A percentile compares a stretch with the other conserved stretches of the same genome.
These are phyloP conservation scores for Acanthisitta chloris DNA, from an alignment of 2,113 vertebrate species.

Conservation along the genomic window DNA sequence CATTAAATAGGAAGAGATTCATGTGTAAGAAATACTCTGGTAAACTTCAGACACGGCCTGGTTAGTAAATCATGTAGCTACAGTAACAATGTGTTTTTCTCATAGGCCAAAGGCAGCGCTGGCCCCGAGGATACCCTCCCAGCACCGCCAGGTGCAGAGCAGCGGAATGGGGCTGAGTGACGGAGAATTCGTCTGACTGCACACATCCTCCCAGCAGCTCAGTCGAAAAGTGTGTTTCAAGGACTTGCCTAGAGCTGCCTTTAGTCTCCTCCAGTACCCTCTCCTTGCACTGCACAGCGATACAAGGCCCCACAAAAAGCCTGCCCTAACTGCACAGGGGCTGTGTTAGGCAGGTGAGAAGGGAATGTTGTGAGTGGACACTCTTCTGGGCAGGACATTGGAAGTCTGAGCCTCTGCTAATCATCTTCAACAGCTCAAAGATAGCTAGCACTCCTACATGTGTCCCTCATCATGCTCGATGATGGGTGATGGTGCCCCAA, in stretches of 20 bases:
- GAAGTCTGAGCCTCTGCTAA: not conserved
- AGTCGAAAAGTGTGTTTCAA: not conserved
- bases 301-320: not conserved
- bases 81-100: not conserved
- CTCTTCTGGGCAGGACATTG: not conserved
- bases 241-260: not conserved
- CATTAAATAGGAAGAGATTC: not conserved
- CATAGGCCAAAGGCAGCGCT: not conserved
- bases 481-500: no score
- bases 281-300: not conserved
- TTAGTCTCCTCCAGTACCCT: not conserved
- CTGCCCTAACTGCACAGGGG: not conserved
- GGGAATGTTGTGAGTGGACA: not conserved
- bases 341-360: not conserved
- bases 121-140: not conserved
- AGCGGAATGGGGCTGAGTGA: accelerated
- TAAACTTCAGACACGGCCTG: not conserved
- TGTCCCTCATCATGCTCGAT: not conserved
- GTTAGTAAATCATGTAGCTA: not conserved
- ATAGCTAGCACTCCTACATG: accelerated
- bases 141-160: not conserved
- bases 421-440: not conserved
- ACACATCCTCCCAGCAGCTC: not conserved
- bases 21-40: not conserved
- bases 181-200: not conserved